Percentiles rank a stretch among this genome's conserved stretches.
Evolutionary conservation across 1,140 invertebrate genomes (phyloP).

Genomic region (Zophobas morio): DNA sequence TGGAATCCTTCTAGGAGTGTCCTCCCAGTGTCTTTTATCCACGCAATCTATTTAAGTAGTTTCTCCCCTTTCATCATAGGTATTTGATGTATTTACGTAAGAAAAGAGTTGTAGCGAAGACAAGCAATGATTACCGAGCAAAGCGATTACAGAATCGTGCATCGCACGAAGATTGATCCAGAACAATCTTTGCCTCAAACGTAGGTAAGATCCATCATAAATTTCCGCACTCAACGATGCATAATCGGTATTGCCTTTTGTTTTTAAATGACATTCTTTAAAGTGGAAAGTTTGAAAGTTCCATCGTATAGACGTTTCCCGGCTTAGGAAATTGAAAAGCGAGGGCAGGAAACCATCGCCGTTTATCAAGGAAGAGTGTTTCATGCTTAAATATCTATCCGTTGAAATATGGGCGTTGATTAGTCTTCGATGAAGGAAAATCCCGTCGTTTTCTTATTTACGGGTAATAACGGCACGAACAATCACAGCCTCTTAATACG

Average conservation of each 20-base stretch:
- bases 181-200: slow-evolving; percentile 1
- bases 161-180: slow-evolving; percentile 20
- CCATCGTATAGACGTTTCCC: slow-evolving; percentile 42
- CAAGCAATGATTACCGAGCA: background rate
- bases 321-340: slow-evolving; percentile 45
- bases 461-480: background rate
- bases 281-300: slow-evolving; percentile 43
- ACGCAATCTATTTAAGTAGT: slow-evolving; percentile 1
- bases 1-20: background rate
- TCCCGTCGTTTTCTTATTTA: background rate
- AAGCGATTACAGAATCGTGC: background rate
- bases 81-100: background rate
- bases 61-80: background rate
- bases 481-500: background rate
- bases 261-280: slow-evolving; percentile 42
- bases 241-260: slow-evolving; percentile 34
- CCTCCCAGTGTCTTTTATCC: background rate
- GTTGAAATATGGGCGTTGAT: slow-evolving; percentile 44
- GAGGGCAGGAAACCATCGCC: slow-evolving; percentile 42
- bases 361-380: slow-evolving; percentile 47
- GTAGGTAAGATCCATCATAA: slow-evolving; percentile 37
- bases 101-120: background rate
- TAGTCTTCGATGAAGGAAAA: slow-evolving; percentile 11
- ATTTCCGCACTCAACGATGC: slow-evolving; percentile 26
- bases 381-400: slow-evolving; percentile 35